phyloP scores from a whole-genome alignment of 2,113 vertebrate genomes.

The Agapornis roseicollis region DNA sequence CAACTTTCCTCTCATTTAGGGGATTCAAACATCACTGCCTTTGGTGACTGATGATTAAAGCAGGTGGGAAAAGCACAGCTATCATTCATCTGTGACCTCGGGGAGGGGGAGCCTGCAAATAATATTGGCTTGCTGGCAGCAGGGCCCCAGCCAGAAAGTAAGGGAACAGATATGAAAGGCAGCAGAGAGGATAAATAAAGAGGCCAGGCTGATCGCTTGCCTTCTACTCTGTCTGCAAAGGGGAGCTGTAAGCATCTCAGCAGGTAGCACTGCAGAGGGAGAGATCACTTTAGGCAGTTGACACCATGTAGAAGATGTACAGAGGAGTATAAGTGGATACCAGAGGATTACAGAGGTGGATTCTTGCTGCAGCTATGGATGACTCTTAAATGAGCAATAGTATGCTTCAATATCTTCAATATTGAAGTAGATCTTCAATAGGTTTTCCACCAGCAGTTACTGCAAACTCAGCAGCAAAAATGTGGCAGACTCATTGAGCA shows the following conservation, averaged over 20 bases:
- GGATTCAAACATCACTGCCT: neutral
- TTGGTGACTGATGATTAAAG: neutral
- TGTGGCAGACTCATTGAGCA: too few relatives aligned
- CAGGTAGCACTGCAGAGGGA: neutral
- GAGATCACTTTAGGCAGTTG: neutral
- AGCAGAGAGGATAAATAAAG: neutral
- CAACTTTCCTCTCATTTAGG: neutral
- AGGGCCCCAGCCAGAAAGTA: neutral
- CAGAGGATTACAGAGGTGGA: neutral
- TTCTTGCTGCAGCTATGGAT: neutral
- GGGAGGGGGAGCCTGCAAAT: neutral
- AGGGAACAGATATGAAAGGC: neutral
- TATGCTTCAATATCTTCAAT: too few relatives aligned
- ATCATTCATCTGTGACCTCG: neutral
- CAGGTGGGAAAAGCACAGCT: neutral
- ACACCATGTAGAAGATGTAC: accelerated
- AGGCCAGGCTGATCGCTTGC: neutral
- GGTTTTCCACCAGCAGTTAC: neutral
- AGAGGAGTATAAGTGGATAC: neutral
- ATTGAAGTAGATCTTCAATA: neutral
- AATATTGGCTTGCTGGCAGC: neutral
- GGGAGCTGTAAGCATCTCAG: neutral
- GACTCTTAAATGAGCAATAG: neutral
- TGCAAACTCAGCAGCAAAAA: neutral
- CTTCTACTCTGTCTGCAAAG: neutral